Percentiles rank a stretch among this genome's conserved stretches.
Evolutionary conservation across 2,888 invertebrate species (phyloP).

Genomic region (Agrochola circellaris): DNA sequence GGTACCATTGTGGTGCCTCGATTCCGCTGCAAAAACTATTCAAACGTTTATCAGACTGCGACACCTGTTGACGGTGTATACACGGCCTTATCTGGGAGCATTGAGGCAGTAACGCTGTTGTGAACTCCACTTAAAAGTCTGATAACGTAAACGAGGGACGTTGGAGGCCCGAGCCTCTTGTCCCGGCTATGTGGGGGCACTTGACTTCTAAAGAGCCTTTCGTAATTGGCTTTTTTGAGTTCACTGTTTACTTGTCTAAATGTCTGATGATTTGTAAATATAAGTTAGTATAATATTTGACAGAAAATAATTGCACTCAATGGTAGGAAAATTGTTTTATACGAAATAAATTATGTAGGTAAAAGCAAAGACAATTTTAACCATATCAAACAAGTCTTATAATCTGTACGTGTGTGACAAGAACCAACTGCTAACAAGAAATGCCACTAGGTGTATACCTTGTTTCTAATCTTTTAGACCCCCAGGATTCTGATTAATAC

Average conservation of each 20-base stretch:
- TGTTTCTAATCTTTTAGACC: neutral
- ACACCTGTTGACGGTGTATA: slow-evolving; percentile 80
- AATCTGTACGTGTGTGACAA: neutral
- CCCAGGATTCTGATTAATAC: slow-evolving; percentile 23
- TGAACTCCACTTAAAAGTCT: slow-evolving; percentile 59
- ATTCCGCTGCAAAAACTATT: slow-evolving; percentile 80
- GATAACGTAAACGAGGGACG: slow-evolving; percentile 62
- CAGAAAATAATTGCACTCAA: neutral
- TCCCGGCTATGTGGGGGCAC: slow-evolving; percentile 23
- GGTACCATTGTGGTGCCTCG: slow-evolving; percentile 67
- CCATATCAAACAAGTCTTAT: neutral
- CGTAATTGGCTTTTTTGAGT: slow-evolving; percentile 47
- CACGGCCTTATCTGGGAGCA: slow-evolving; percentile 62
- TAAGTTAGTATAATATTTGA: slow-evolving; percentile 6
- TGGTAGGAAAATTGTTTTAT: neutral
- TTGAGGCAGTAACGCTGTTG: slow-evolving; percentile 50
- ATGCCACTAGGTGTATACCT: neutral
- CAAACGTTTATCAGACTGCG: slow-evolving; percentile 72
- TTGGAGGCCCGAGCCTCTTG: slow-evolving; percentile 38
- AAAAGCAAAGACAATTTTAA: neutral
- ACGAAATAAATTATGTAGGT: neutral
- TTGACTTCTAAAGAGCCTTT: slow-evolving; percentile 38
- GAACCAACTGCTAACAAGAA: neutral
- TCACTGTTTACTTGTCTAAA: slow-evolving; percentile 7
- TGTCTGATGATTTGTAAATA: slow-evolving; percentile 28